These are phyloP conservation scores for Chaenocephalus aceratus DNA, from an alignment of 2,113 vertebrate species.

Conservation along the genomic window DNA sequence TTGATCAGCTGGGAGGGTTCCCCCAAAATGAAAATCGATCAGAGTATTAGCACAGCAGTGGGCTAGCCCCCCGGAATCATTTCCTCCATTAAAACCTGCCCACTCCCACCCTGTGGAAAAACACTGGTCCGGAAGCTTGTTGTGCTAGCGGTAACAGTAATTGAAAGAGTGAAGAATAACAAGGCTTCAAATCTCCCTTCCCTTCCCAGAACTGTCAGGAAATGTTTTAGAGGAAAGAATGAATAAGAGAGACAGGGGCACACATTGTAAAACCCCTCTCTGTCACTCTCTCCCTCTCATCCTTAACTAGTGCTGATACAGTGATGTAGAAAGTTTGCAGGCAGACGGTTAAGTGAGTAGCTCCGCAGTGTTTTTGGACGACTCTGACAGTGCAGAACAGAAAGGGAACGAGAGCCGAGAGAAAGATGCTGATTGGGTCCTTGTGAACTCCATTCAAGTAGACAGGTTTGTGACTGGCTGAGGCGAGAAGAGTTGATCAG, in stretches of 20 bases:
- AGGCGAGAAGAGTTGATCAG: constrained; percentile 53
- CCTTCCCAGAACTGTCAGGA: constrained; percentile 51
- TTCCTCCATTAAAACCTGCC: constrained; percentile 55
- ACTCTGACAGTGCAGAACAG: constrained; percentile 49
- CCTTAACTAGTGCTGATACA: constrained; percentile 26
- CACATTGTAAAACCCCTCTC: constrained; percentile 23
- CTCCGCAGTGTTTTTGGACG: constrained; percentile 17
- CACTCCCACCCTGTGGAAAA: constrained; percentile 21
- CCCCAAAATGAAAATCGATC: constrained; percentile 61
- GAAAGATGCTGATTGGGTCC: constrained; percentile 45
- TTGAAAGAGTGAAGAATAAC: constrained; percentile 53
- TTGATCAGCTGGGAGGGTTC: constrained; percentile 61
- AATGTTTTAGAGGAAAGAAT: constrained; percentile 46
- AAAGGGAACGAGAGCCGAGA: constrained; percentile 2
- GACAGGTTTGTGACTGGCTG: constrained; percentile 66
- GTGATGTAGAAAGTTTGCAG: constrained; percentile 46
- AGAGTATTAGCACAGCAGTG: constrained; percentile 46
- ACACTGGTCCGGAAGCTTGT: constrained; percentile 11
- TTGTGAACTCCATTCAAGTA: constrained; percentile 52
- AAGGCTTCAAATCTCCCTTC: constrained; percentile 18
- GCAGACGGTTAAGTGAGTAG: constrained; percentile 38
- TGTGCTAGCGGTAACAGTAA: constrained; percentile 39
- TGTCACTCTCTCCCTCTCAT: constrained; percentile 28
- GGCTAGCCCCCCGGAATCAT: constrained; percentile 39
- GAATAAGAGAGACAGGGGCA: constrained; percentile 46